Base-by-base conservation (phyloP, 2,888 invertebrate genomes). In the Lochmaea capreae region DNA sequence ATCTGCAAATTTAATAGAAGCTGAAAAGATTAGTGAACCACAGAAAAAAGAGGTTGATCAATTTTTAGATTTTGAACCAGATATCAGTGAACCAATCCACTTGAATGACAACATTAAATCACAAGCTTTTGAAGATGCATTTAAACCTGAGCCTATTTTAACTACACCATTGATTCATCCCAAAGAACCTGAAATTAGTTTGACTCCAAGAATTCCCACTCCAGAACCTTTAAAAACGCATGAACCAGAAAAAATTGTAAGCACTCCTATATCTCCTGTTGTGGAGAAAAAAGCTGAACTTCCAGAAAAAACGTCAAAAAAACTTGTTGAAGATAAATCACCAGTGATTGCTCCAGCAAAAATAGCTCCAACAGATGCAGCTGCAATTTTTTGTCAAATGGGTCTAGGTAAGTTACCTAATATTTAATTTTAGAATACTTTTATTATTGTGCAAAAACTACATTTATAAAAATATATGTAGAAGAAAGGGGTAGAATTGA, bases 381-480 rank as follows among this genome's bases (percentile, higher is more conserved):
- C 92, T 83, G 92, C 92, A 79, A 91, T 93, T 83, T 93, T 93
- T 88, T 90, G 91, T 85, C 91, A 91, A 86, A 92, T 93, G 90
- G 93, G 93, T 81, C 87, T 93, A 67, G 93, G 93, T 93, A 84
- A 92, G 92, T 57, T 39, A n/a, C n/a, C n/a, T n/a, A 18, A 67
- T 4, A 46, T 18, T 49, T 42, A 22, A 43, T 42, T 4, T 43
- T 43, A 43, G 2, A 33, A 43, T 43, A 43, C 12, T 43, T 43
- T 43, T 2, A 43, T 43, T 43, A 43, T 43, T 12, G 2, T 11
- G 4, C 3, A 33, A 33, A 5, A 33, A 33, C 26, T 33, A 33
- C 26, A 33, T 33, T 33, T 33, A 33, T 33, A 5, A 3, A 33
- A 33, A 33, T 5, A 4, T 33, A 5, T 33, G 26, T 39, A 39